A percentile compares a stretch with the other conserved stretches of the same genome.
Evolutionary conservation across 2,113 vertebrate species (phyloP).

Genomic region (Eolophus roseicapilla): DNA sequence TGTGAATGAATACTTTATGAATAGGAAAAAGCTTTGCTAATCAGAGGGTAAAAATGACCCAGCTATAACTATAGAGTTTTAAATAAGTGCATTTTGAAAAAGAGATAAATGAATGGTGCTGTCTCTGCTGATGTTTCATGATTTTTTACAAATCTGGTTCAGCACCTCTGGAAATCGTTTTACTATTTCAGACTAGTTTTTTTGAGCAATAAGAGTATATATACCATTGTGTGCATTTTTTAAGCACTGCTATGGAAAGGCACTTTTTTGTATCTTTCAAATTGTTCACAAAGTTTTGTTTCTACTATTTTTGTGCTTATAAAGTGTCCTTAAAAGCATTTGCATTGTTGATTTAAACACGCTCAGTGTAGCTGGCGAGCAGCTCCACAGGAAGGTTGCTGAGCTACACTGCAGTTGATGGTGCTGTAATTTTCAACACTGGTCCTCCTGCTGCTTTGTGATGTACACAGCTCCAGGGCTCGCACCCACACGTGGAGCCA

Average conservation of each 20-base stretch:
- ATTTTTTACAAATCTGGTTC: conserved; percentile 17
- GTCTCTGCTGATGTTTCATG: conserved; percentile 42
- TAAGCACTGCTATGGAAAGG: conserved; percentile 64
- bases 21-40: not conserved
- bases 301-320: conserved; percentile 60
- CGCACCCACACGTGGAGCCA: not conserved
- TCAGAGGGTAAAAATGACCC: not conserved
- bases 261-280: conserved; percentile 63
- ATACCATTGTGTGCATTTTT: conserved; percentile 65
- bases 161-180: conserved; percentile 44
- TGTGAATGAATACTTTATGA: conserved; percentile 40
- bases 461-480: not conserved
- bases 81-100: not conserved
- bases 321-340: conserved; percentile 69
- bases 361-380: not conserved
- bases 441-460: not conserved
- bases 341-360: conserved; percentile 39
- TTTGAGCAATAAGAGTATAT: conserved; percentile 66
- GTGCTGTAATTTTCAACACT: not conserved
- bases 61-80: conserved; percentile 21
- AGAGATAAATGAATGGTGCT: conserved; percentile 29
- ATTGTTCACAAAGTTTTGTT: conserved; percentile 48
- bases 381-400: not conserved
- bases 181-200: conserved; percentile 44
- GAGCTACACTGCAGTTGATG: not conserved